These are phyloP conservation scores for Sylvilagus floridanus DNA, from an alignment of 2,797 vertebrate genomes.

Conservation along the genomic window DNA sequence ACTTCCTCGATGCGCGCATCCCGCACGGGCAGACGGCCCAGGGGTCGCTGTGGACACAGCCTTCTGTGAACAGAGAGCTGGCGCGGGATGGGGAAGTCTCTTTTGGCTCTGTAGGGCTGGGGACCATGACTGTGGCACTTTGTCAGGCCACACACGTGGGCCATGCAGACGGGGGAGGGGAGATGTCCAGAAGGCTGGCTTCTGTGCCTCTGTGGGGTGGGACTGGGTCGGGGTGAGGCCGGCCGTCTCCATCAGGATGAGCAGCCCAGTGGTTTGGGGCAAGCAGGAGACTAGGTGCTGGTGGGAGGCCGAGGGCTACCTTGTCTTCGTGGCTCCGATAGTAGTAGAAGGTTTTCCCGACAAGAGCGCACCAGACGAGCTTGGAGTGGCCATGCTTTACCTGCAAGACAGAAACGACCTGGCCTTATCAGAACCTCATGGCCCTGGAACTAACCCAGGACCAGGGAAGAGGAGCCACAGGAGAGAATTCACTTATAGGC, in stretches of 20 bases:
- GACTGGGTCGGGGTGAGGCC: neutral
- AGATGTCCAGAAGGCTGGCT: neutral
- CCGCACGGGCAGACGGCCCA: conserved; percentile 92
- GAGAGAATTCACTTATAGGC: neutral
- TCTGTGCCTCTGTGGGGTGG: neutral
- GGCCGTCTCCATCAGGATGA: neutral
- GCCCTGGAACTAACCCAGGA: neutral
- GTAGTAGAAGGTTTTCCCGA: conserved; percentile 95
- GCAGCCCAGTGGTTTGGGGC: neutral
- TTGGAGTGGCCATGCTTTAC: conserved; percentile 98
- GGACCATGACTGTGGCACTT: neutral
- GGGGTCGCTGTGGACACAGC: conserved; percentile 89
- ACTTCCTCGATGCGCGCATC: conserved; percentile 94
- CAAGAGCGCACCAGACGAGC: conserved; percentile 95
- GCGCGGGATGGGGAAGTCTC: neutral
- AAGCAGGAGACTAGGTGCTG: neutral
- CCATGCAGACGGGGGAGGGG: neutral
- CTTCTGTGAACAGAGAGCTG: conserved; percentile 12
- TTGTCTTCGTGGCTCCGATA: conserved; percentile 97
- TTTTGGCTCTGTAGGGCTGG: neutral
- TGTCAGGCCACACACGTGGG: neutral
- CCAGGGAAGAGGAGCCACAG: conserved; percentile 4
- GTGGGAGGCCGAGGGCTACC: conserved; percentile 85
- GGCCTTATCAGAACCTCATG: neutral
- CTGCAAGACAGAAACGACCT: conserved; percentile 86